Evolutionary conservation across 2,888 invertebrate species (phyloP).

Genomic region (Automeris io): DNA sequence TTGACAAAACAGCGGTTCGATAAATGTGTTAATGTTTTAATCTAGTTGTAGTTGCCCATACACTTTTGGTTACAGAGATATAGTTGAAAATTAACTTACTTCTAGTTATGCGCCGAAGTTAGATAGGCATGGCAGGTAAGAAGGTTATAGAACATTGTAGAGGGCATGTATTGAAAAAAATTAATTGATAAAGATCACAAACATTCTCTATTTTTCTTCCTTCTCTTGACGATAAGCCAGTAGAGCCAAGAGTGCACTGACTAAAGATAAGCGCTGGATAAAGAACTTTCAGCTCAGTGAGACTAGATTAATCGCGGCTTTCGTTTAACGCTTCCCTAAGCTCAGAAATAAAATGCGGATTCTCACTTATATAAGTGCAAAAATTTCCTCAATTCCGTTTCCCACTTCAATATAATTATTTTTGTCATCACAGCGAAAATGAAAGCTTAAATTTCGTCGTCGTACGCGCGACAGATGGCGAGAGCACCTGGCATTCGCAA

Average conservation of each 20-base stretch:
- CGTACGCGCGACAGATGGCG: constrained; percentile 37
- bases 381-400: constrained; percentile 20
- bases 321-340: constrained; percentile 17
- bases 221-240: constrained; percentile 18
- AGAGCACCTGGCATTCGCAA: constrained; percentile 44
- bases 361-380: constrained; percentile 21
- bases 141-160: too few relatives aligned
- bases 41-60: too few relatives aligned
- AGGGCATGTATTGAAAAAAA: too few relatives aligned
- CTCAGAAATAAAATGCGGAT: constrained; percentile 21
- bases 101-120: too few relatives aligned
- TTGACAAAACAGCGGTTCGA: too few relatives aligned
- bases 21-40: too few relatives aligned
- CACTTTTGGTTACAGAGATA: too few relatives aligned
- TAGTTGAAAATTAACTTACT: too few relatives aligned
- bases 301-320: constrained; percentile 23
- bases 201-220: neutral
- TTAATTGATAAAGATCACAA: neutral
- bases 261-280: constrained; percentile 26
- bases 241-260: constrained; percentile 26
- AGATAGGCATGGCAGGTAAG: too few relatives aligned
- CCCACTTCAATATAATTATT: constrained; percentile 38
- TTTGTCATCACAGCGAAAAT: constrained; percentile 29
- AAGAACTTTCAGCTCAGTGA: constrained; percentile 28
- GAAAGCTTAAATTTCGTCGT: constrained; percentile 28